phyloP scores from a whole-genome alignment of 2,797 vertebrate genomes.

The Sus cebifrons region DNA sequence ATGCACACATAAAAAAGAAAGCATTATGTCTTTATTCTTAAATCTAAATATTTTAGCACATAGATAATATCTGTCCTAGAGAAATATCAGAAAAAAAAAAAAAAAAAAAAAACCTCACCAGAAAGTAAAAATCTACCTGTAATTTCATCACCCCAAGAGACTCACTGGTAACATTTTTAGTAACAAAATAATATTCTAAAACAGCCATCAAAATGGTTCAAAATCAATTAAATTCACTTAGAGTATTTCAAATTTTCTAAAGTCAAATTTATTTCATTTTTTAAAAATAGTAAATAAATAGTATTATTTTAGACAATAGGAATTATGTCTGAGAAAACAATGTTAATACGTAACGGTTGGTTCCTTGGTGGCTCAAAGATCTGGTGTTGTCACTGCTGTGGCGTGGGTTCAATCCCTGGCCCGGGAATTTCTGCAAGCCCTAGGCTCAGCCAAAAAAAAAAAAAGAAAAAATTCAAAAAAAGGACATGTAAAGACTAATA shows the following conservation, averaged over 20 bases:
- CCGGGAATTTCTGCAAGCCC: too few species aligned
- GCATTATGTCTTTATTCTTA: neutral
- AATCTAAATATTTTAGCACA: slow-evolving; percentile 23
- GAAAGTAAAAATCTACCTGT: neutral
- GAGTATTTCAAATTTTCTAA: slow-evolving; percentile 43
- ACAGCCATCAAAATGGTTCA: neutral
- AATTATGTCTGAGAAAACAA: neutral
- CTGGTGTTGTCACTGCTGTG: too few species aligned
- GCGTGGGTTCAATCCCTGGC: too few species aligned
- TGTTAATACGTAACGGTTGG: neutral
- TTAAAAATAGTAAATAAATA: neutral
- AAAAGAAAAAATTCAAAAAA: too few species aligned
- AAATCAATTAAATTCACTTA: neutral
- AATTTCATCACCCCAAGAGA: neutral
- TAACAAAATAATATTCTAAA: neutral
- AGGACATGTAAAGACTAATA: neutral
- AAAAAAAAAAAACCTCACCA: neutral
- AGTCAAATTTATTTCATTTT: neutral
- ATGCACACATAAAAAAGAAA: neutral
- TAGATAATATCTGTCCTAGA: neutral
- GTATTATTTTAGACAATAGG: neutral
- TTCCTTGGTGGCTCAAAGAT: too few species aligned
- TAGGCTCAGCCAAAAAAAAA: too few species aligned
- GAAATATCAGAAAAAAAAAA: slow-evolving; percentile 12
- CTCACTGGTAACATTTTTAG: neutral